Evolutionary conservation across 2,888 invertebrate genomes (phyloP).

Genomic region (Callimorpha dominula): DNA sequence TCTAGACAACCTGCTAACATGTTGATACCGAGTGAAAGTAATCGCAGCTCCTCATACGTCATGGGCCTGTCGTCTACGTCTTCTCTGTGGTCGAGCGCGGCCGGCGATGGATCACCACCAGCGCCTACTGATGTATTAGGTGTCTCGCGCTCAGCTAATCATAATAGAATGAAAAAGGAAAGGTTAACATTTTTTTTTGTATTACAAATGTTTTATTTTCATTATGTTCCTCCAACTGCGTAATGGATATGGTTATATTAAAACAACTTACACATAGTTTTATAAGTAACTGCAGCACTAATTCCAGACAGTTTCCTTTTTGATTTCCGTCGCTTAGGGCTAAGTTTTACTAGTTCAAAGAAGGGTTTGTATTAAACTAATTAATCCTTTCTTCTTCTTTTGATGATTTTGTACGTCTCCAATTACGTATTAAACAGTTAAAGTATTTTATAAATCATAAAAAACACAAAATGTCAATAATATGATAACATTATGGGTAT

Average conservation of each 20-base stretch:
- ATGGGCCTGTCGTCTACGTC: neutral
- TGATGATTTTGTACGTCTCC: too few relatives aligned
- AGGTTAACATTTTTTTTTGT: neutral
- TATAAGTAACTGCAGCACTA: too few relatives aligned
- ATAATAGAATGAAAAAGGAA: neutral
- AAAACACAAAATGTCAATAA: too few relatives aligned
- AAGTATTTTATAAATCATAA: too few relatives aligned
- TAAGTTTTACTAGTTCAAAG: too few relatives aligned
- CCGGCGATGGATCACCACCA: neutral
- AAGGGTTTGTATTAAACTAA: too few relatives aligned
- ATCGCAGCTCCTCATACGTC: conserved; percentile 9
- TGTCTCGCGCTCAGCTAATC: neutral
- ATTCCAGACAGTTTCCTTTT: too few relatives aligned
- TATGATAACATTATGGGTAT: too few relatives aligned
- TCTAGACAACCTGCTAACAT: neutral
- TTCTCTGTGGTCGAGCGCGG: neutral
- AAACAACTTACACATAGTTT: neutral
- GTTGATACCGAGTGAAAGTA: conserved; percentile 5
- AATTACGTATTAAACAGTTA: too few relatives aligned
- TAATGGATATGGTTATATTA: neutral
- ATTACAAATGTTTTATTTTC: too few relatives aligned
- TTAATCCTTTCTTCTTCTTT: too few relatives aligned
- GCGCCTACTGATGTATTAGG: neutral
- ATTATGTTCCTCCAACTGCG: neutral
- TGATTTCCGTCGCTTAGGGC: too few relatives aligned